Evolutionary conservation across 2,888 invertebrate species (phyloP).

Genomic region (Drosophila mettleri): DNA sequence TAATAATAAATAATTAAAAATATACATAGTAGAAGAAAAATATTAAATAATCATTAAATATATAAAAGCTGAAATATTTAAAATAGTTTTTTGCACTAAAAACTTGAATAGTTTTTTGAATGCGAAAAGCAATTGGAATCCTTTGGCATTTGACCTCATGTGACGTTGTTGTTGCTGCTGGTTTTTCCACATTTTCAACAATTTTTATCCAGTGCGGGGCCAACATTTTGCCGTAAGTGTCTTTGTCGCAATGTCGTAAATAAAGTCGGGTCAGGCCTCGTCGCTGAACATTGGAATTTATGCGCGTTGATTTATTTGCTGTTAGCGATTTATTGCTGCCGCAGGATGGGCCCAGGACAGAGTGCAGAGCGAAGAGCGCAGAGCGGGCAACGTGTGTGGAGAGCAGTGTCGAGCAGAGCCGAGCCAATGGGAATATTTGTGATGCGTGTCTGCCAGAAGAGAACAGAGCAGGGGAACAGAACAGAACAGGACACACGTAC

Average conservation of each 20-base stretch:
- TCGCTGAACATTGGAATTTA: constrained; percentile 82
- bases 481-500: constrained; percentile 46
- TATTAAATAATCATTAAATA: no score
- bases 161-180: background rate
- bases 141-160: constrained; percentile 13
- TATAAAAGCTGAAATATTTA: background rate
- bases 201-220: constrained; percentile 45
- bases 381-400: constrained; percentile 10
- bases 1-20: no score
- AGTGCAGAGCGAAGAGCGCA: constrained; percentile 12
- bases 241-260: constrained; percentile 80
- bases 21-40: no score
- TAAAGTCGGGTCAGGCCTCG: constrained; percentile 75
- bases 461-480: background rate
- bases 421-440: constrained; percentile 48
- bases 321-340: constrained; percentile 83
- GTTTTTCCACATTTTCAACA: constrained; percentile 7
- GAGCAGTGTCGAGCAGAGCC: background rate
- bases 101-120: constrained; percentile 1
- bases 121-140: constrained; percentile 33
- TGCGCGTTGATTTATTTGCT: constrained; percentile 84
- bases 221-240: constrained; percentile 71
- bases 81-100: background rate
- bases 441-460: constrained; percentile 55
- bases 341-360: constrained; percentile 68